A percentile compares a stretch with the other conserved stretches of the same genome.
Evolutionary conservation across 2,113 vertebrate species (phyloP).

Genomic region (Sclerurus mexicanus): DNA sequence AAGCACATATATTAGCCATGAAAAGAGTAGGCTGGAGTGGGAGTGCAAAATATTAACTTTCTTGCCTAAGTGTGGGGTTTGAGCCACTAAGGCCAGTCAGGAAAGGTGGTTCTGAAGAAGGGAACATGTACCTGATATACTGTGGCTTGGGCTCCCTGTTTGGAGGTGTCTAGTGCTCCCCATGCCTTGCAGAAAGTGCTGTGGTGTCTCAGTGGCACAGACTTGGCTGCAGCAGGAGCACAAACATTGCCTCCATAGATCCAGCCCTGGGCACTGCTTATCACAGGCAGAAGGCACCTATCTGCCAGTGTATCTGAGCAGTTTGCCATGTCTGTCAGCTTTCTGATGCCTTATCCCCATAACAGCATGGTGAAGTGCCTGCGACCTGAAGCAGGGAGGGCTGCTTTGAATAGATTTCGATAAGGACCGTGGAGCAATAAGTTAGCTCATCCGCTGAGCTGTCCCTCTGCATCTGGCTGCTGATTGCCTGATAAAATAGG

Average conservation of each 20-base stretch:
- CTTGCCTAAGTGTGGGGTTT: background rate
- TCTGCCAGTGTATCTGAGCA: background rate
- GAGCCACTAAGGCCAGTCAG: background rate
- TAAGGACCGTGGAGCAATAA: background rate
- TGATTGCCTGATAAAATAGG: background rate
- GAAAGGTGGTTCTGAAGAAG: background rate
- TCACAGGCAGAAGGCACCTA: background rate
- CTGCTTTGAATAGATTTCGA: background rate
- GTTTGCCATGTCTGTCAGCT: background rate
- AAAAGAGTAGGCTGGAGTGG: background rate
- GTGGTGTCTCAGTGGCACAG: fast-evolving
- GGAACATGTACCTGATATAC: fast-evolving
- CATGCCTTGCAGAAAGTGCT: fast-evolving
- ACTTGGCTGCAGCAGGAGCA: fast-evolving
- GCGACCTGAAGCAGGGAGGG: background rate
- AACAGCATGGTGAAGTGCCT: background rate
- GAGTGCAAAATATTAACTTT: background rate
- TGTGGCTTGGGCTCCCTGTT: fast-evolving
- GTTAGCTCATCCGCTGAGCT: background rate
- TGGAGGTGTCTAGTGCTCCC: background rate
- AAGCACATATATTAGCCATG: background rate
- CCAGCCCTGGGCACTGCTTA: fast-evolving
- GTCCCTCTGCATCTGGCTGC: background rate
- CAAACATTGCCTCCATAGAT: fast-evolving
- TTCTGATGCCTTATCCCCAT: background rate